Percentiles rank a stretch among this genome's conserved stretches.
phyloP scores from a whole-genome alignment of 2,888 invertebrate genomes.

The Camptogramma bilineatum region DNA sequence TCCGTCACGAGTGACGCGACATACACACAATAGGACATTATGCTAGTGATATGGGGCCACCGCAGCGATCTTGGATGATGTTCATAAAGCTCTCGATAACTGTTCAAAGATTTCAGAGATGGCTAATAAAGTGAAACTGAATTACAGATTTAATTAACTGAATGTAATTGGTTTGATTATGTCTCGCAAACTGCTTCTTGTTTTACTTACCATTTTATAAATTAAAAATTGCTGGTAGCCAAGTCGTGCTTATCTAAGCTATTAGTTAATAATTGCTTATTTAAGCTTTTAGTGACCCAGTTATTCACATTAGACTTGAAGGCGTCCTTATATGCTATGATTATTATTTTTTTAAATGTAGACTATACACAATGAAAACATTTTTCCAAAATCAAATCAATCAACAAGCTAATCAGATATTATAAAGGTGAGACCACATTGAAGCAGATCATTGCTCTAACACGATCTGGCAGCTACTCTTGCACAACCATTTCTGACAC shows the following conservation, averaged over 20 bases:
- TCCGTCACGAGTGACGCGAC: constrained; percentile 72
- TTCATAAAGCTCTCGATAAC: constrained; percentile 11
- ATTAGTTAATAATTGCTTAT: too few species aligned
- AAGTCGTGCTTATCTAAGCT: too few species aligned
- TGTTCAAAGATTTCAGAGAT: too few species aligned
- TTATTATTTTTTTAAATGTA: not conserved
- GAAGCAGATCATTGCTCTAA: constrained; percentile 36
- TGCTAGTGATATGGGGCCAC: constrained; percentile 42
- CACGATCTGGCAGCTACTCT: constrained; percentile 44
- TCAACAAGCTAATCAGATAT: constrained; percentile 4
- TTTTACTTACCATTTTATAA: not conserved
- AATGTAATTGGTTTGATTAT: too few species aligned
- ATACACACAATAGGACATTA: constrained; percentile 64
- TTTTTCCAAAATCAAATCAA: not conserved
- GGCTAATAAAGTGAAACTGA: too few species aligned
- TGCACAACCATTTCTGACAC: constrained; percentile 52
- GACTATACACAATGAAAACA: not conserved
- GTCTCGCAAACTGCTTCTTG: not conserved
- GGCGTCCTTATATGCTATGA: too few species aligned
- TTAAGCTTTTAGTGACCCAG: too few species aligned
- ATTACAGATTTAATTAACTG: too few species aligned
- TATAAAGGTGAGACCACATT: constrained; percentile 24
- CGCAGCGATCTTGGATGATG: constrained; percentile 27
- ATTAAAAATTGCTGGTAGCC: too few species aligned
- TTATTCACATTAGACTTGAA: too few species aligned